Base-by-base conservation (phyloP, 1,140 invertebrate species). In the Caenorhabditis tropicalis region DNA sequence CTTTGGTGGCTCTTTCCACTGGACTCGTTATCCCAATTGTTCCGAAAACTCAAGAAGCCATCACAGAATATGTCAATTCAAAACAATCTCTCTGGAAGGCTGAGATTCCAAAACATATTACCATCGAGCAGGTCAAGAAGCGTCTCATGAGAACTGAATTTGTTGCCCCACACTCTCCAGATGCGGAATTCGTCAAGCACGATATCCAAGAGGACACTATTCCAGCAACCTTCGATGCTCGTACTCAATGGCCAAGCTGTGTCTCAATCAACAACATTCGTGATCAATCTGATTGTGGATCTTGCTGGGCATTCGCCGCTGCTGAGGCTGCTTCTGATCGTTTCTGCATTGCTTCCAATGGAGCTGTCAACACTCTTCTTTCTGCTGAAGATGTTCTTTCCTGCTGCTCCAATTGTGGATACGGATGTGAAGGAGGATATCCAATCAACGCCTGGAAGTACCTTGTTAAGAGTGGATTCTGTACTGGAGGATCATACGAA, bases 261-360 rank as follows among this genome's bases (percentile, higher is more conserved):
- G 94, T 95, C 0, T 95, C 95, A 0, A 87, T 93, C 21, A 91
- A 91, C 82, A 91, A 92, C 87, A 89, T 93, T 58, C 86, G 93
- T 46, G 93, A 93, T 86, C 93, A 93, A 87, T 92, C 92, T 7
- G 86, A 88, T 60, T 93, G 92, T 90, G 92, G 87, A 65, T 88
- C 85, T 74, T 91, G 89, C 79, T 92, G 95, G 94, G 95, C 95
- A 9, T 95, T 96, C 92, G 96, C 95, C 56, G 95, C 96, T n/a
- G 95, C 95, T 0, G 96, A 96, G 92, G 95, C 96, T 0, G 97
- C 98, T 94, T 95, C 95, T 21, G 96, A 98, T 91, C 93, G 96
- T 81, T 93, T 93, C 56, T 98, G 96, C 91, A 96, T 96, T 85
- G 94, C 95, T 86, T 95, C 94, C 0, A 93, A 94, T 29, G 95